Evolutionary conservation across 2,797 vertebrate species (phyloP).

Genomic region (Denticeps clupeoides): DNA sequence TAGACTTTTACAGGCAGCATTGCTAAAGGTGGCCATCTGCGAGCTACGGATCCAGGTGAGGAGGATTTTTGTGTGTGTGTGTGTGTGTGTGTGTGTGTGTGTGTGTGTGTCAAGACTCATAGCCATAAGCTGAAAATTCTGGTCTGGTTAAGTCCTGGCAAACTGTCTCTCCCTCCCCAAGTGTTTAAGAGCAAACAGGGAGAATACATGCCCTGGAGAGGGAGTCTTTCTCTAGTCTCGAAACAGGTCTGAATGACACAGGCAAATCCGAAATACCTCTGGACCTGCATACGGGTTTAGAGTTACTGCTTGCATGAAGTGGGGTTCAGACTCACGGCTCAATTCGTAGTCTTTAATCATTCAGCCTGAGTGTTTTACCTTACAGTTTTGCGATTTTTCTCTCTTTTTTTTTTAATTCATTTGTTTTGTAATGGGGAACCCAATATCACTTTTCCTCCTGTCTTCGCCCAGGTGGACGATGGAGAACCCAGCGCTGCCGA

Average conservation of each 20-base stretch:
- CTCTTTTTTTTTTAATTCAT: not conserved
- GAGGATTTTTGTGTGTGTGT: constrained; percentile 49
- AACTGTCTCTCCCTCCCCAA: not conserved
- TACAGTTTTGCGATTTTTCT: constrained; percentile 2
- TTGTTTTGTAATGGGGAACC: not conserved
- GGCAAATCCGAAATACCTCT: not conserved
- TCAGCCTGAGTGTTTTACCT: constrained; percentile 18
- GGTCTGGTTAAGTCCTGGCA: not conserved
- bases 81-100: constrained; percentile 41
- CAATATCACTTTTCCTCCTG: not conserved
- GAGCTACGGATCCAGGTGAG: constrained; percentile 50
- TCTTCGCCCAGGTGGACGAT: constrained; percentile 15
- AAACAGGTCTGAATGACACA: not conserved
- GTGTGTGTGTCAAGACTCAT: constrained; percentile 44
- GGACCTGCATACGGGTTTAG: too few relatives aligned
- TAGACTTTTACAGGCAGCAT: constrained; percentile 52
- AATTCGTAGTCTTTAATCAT: constrained; percentile 12
- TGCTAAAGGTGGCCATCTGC: constrained; percentile 47
- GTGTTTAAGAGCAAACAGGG: not conserved
- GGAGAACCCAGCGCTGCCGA: constrained; percentile 31
- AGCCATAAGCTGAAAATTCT: constrained; percentile 21
- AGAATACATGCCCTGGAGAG: not conserved
- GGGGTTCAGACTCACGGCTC: not conserved
- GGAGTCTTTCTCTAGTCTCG: not conserved
- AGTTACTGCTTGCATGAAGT: not conserved